A percentile compares a stretch with the other conserved stretches of the same genome.
Evolutionary conservation across 1,140 invertebrate species (phyloP).

Genomic region (Aporrectodea caliginosa): DNA sequence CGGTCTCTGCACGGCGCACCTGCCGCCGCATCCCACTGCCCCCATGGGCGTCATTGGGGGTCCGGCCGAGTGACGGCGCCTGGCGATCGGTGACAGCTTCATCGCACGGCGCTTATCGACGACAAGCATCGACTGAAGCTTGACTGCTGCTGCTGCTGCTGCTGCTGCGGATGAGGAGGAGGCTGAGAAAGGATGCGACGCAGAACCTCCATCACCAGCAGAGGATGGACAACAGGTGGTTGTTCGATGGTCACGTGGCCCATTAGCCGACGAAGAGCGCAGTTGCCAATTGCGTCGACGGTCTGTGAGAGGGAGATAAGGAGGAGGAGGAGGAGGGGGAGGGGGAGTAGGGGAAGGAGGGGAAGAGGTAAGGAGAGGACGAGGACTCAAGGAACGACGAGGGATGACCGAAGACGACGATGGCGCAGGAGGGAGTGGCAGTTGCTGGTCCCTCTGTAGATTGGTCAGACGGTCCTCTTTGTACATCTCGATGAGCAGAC

Average conservation of each 20-base stretch:
- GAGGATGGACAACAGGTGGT: neutral
- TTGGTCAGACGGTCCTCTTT: conserved; percentile 69
- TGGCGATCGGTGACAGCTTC: neutral
- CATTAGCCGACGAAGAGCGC: neutral
- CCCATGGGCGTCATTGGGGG: neutral
- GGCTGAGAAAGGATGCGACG: too few species aligned
- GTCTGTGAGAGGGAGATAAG: neutral
- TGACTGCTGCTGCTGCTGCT: neutral
- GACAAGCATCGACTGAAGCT: neutral
- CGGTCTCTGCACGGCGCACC: neutral
- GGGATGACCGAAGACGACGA: neutral
- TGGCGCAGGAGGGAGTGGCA: too few species aligned
- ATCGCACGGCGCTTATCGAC: neutral
- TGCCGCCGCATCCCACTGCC: neutral
- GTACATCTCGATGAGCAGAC: conserved; percentile 86
- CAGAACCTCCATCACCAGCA: too few species aligned
- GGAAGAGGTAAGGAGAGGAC: neutral
- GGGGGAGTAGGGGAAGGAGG: neutral
- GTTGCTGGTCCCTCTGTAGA: too few species aligned
- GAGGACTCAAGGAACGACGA: neutral
- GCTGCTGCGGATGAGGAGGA: neutral
- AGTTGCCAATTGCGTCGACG: neutral
- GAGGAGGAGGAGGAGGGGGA: too few species aligned
- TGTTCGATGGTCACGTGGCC: neutral
- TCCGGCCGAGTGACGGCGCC: neutral